These are phyloP conservation scores for Arge pagana DNA, from an alignment of 2,888 invertebrate species.

Conservation along the genomic window DNA sequence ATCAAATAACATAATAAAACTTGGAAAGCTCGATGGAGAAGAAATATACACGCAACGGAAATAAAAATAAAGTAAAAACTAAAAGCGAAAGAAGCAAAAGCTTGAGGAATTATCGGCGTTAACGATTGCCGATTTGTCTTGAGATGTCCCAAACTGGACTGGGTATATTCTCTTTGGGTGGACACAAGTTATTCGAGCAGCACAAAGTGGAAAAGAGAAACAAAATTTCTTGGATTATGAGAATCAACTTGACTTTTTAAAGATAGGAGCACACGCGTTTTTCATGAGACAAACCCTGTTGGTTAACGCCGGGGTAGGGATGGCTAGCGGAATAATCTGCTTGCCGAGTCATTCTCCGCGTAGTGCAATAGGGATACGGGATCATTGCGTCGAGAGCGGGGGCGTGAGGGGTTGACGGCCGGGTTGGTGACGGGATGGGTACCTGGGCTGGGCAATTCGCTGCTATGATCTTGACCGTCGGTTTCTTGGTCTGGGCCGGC, in stretches of 20 bases:
- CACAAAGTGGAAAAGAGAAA: no score
- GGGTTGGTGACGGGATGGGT: conserved; percentile 48
- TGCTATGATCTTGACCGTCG: conserved; percentile 51
- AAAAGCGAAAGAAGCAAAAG: conserved; percentile 29
- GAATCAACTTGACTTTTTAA: no score
- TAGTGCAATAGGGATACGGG: conserved; percentile 23
- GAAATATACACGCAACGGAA: conserved; percentile 12
- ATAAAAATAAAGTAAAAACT: background rate
- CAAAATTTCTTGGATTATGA: no score
- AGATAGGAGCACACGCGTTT: no score
- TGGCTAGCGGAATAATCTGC: conserved; percentile 23
- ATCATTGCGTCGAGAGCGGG: conserved; percentile 22
- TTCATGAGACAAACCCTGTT: conserved; percentile 30
- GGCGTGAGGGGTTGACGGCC: conserved; percentile 11
- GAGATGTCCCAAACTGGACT: no score
- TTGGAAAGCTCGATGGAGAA: no score
- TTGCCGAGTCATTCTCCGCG: conserved; percentile 12
- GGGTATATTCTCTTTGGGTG: no score
- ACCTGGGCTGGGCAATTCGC: conserved; percentile 57
- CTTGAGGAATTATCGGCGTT: conserved; percentile 32
- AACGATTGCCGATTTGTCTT: conserved; percentile 19
- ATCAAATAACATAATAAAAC: no score
- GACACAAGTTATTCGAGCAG: no score
- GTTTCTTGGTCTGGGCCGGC: conserved; percentile 48
- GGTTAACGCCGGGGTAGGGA: conserved; percentile 28